Percentiles rank a stretch among this genome's conserved stretches.
These are phyloP conservation scores for Valencia hispanica DNA, from an alignment of 2,797 vertebrate species.

Conservation along the genomic window DNA sequence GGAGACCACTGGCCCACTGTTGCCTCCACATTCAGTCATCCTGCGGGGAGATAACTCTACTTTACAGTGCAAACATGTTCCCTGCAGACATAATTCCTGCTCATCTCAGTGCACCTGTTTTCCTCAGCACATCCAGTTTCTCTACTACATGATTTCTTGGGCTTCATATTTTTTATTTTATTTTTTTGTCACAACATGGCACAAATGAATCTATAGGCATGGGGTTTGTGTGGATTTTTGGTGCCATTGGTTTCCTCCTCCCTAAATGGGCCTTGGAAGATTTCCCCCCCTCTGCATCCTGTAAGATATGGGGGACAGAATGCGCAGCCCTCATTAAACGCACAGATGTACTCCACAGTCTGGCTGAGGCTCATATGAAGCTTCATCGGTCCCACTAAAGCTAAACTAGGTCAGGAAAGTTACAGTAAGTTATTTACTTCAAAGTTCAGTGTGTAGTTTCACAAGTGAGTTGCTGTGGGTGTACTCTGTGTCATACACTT, in stretches of 20 bases:
- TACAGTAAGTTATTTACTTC: conserved; percentile 3
- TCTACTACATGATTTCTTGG: not conserved
- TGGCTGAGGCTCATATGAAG: conserved; percentile 7
- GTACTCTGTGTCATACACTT: conserved; percentile 1
- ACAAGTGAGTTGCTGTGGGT: not conserved
- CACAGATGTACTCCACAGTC: conserved; percentile 5
- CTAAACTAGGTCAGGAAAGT: conserved; percentile 9
- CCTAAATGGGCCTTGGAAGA: not conserved
- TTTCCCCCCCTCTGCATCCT: not conserved
- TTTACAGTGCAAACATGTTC: not conserved
- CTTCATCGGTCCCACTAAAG: conserved; percentile 2
- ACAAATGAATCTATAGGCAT: not conserved
- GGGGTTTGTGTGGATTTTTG: not conserved
- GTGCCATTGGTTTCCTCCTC: not conserved
- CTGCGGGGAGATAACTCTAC: too few relatives aligned
- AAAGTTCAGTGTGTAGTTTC: conserved; percentile 1
- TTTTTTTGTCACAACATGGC: not conserved
- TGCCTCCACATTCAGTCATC: not conserved
- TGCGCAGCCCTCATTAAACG: conserved; percentile 9
- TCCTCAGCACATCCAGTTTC: not conserved
- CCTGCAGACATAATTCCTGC: not conserved
- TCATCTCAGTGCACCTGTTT: not conserved
- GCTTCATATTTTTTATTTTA: too few relatives aligned
- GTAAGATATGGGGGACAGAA: conserved; percentile 3
- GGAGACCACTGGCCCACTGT: not conserved